Conservation (phyloP, 2,888 invertebrate species). For the Ormyrus pomaceus region DNA sequence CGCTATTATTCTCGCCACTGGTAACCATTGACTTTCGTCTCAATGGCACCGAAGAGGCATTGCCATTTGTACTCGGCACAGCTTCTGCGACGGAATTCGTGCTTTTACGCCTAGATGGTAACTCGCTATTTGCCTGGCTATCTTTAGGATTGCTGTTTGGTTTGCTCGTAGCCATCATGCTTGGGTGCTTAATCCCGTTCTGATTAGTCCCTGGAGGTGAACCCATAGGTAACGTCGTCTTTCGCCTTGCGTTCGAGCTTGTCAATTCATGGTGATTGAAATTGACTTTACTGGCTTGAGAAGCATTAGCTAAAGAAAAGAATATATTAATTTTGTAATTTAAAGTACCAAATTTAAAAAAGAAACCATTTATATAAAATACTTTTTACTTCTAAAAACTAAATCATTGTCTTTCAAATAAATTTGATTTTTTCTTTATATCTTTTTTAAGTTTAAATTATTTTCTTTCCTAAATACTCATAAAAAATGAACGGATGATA, state of each 20-base stretch:
- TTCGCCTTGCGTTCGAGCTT: slow-evolving; percentile 68
- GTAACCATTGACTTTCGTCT: slow-evolving; percentile 78
- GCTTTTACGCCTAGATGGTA: slow-evolving; percentile 67
- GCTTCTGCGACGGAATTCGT: slow-evolving; percentile 66
- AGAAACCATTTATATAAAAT: not conserved
- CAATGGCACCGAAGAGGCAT: slow-evolving; percentile 69
- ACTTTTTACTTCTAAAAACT: not conserved
- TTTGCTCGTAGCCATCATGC: slow-evolving; percentile 64
- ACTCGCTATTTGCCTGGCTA: slow-evolving; percentile 42
- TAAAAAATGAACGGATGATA: too few species aligned
- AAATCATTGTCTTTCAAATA: not conserved
- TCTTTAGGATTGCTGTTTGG: slow-evolving; percentile 44
- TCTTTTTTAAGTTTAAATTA: not conserved
- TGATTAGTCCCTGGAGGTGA: slow-evolving; percentile 68
- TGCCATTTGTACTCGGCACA: slow-evolving; percentile 42
- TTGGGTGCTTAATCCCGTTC: slow-evolving; percentile 68
- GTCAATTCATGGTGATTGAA: slow-evolving; percentile 58
- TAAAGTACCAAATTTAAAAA: not conserved
- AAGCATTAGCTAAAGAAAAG: slow-evolving; percentile 37
- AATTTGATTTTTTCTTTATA: slow-evolving; percentile 4
- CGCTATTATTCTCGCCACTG: slow-evolving; percentile 58
- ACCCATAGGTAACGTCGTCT: slow-evolving; percentile 68
- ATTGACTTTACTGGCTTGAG: slow-evolving; percentile 55
- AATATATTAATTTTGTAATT: not conserved
- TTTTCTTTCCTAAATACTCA: too few species aligned